Percentiles rank a stretch among this genome's conserved stretches.
These are phyloP conservation scores for Istiophorus platypterus DNA, from an alignment of 2,113 vertebrate species.

Conservation along the genomic window DNA sequence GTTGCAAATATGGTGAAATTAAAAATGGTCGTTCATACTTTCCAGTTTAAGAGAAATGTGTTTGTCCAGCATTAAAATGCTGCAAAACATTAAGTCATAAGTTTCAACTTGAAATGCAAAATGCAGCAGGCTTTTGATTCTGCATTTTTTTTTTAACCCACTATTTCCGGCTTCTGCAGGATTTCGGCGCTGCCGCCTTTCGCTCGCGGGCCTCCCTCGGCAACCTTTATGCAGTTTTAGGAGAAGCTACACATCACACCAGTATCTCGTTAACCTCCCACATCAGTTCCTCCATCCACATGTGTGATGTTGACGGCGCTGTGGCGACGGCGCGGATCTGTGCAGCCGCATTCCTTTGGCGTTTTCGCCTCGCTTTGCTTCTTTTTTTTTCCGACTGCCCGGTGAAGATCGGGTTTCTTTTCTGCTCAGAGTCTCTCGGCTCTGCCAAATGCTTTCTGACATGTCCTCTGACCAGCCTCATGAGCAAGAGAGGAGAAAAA, in stretches of 20 bases:
- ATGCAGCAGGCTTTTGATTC: not conserved
- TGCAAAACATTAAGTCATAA: not conserved
- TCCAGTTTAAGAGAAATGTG: not conserved
- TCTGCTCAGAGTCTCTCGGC: not conserved
- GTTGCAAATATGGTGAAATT: no score
- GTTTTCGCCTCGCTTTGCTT: constrained; percentile 15
- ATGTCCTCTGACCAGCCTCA: constrained; percentile 15
- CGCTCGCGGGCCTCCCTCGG: not conserved
- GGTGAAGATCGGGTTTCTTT: constrained; percentile 28
- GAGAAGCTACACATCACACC: not conserved
- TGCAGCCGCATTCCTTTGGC: not conserved
- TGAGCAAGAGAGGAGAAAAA: constrained; percentile 13
- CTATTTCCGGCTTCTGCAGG: not conserved
- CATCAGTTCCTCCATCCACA: not conserved
- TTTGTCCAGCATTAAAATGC: not conserved
- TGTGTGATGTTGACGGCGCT: not conserved
- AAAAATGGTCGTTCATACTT: no score
- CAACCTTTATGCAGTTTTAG: not conserved
- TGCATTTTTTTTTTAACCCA: no score
- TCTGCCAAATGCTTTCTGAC: constrained; percentile 33
- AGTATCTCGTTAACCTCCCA: not conserved
- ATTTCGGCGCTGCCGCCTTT: not conserved
- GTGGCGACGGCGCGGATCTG: constrained; percentile 5
- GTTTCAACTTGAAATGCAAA: not conserved
- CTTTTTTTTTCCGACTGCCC: constrained; percentile 11